Conservation (phyloP, 53 echinoderm and acorn worm genomes). For the Temnopleurus reevesii region DNA sequence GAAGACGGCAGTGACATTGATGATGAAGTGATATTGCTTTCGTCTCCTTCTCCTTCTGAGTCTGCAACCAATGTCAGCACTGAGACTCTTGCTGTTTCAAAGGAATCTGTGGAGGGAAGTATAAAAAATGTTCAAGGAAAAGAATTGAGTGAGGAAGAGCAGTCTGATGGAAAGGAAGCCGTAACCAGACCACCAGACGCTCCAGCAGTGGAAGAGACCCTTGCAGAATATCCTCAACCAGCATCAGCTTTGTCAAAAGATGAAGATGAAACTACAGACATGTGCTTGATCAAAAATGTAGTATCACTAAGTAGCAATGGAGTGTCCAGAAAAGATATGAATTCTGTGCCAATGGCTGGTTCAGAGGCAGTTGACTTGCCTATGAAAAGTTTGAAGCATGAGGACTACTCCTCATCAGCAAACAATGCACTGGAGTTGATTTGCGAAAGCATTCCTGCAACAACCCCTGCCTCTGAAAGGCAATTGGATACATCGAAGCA, state of each 20-base stretch:
- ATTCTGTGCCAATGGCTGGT: not conserved
- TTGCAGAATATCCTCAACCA: not conserved
- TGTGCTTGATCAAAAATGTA: not conserved
- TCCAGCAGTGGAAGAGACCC: not conserved
- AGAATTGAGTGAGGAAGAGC: not conserved
- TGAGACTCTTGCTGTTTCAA: not conserved
- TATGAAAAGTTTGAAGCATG: no score
- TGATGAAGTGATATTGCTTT: not conserved
- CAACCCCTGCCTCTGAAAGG: not conserved
- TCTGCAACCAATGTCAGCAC: no score
- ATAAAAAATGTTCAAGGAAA: not conserved
- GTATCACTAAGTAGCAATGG: not conserved
- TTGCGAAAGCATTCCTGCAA: not conserved
- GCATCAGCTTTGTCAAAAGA: not conserved
- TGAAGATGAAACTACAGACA: not conserved
- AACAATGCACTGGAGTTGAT: not conserved
- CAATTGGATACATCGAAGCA: not conserved
- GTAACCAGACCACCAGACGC: not conserved
- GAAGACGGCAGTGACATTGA: not conserved
- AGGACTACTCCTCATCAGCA: no score
- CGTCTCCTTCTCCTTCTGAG: no score
- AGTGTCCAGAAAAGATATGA: not conserved
- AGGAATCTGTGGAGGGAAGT: not conserved
- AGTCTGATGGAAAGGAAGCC: not conserved
- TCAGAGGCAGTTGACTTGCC: no score